These are phyloP conservation scores for Poeciliopsis gracilis DNA, from an alignment of 2,797 vertebrate species.

Conservation along the genomic window DNA sequence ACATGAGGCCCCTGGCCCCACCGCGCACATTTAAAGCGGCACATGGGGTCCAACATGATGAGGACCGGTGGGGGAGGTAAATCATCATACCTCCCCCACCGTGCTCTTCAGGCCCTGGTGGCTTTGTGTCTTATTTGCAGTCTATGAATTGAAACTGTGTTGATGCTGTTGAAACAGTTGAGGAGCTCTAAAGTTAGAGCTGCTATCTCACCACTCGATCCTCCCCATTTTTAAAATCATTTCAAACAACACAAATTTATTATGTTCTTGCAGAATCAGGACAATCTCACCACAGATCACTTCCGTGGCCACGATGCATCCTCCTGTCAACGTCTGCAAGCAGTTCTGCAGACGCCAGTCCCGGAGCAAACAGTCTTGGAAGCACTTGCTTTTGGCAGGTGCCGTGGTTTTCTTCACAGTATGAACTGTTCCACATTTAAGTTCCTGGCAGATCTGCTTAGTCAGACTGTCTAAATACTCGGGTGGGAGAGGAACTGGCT, in stretches of 20 bases:
- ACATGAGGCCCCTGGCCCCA: too few species aligned
- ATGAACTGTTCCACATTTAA: slow-evolving; percentile 46
- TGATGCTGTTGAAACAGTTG: too few species aligned
- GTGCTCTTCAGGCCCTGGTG: too few species aligned
- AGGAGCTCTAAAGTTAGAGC: neutral
- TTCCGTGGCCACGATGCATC: slow-evolving; percentile 36
- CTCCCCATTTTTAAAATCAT: neutral
- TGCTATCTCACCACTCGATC: too few species aligned
- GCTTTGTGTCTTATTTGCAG: too few species aligned
- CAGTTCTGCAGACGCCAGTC: slow-evolving; percentile 58
- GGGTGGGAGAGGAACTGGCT: neutral
- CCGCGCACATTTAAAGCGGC: too few species aligned
- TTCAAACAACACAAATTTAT: too few species aligned
- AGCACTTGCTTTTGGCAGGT: slow-evolving; percentile 30
- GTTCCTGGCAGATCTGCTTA: slow-evolving; percentile 54
- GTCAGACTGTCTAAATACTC: neutral
- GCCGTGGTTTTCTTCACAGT: neutral
- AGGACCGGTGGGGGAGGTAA: too few species aligned
- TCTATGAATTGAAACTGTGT: too few species aligned
- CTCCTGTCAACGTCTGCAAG: neutral
- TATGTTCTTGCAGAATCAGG: neutral
- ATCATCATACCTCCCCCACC: too few species aligned
- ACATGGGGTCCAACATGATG: too few species aligned
- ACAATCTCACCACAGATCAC: slow-evolving; percentile 62
- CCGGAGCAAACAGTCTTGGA: slow-evolving; percentile 43